Evolutionary conservation across 1,140 invertebrate species (phyloP), one percentile per base, ranked within the genome.

Genomic region (Drosophila tsacasi): DNA sequence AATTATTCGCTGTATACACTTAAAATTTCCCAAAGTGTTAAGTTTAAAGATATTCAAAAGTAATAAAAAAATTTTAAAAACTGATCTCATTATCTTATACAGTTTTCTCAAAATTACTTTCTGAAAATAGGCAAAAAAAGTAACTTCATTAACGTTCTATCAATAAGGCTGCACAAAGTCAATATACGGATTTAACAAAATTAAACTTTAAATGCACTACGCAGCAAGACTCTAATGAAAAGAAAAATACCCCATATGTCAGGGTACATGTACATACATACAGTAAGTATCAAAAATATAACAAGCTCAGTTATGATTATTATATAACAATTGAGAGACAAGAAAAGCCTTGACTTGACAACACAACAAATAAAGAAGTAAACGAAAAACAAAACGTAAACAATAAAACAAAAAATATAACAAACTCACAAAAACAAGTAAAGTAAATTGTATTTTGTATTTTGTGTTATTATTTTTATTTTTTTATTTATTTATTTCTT

Each of bases 301-400:
- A 46, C 23, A 49, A 66, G 47, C 27, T 66, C 42, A 65, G 15
- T 66, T 44, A 3, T 19, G 12, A 30, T 32, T 42, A 21, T 69
- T 69, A 54, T 58, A 71, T 71, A 72, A 72, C 19, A 71, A 71
- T 27, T 46, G 65, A n/a, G 49, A 71, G 13, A 37, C 39, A 37
- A 46, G 42, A 13, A 47, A 47, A 49, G 37, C 68, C 68, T 72
- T 71, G 66, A 71, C 19, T 72, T 71, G 50, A 58, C 25, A 58
- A 37, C 1, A 35, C 17, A 40, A 49, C 19, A 40, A 25, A 49
- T n/a, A 30, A n/a, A 19, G 23, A 42, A 32, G 9, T 5, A 13
- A 21, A 13, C 19, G 5, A 44, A 61, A 13, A 21, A 13, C 19
- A 5, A 44, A 61, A 44, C 61, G 12, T 27, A 37, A 35, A 49